These are phyloP conservation scores for Squalus acanthias DNA, from an alignment of 2,797 vertebrate species.

Conservation along the genomic window DNA sequence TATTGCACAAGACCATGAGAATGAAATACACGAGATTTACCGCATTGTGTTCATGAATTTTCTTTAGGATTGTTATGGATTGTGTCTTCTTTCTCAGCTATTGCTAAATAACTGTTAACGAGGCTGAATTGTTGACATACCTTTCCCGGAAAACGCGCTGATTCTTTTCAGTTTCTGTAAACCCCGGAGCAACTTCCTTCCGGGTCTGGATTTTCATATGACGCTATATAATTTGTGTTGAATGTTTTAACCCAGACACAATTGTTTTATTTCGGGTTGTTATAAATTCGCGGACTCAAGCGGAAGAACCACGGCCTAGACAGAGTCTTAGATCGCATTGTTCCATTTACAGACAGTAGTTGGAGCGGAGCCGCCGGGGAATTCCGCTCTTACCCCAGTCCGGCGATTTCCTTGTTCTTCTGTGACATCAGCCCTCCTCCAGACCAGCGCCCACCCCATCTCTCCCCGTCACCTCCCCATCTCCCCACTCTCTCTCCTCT, in stretches of 20 bases:
- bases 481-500: background rate
- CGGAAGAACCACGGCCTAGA: background rate
- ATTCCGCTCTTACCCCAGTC: background rate
- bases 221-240: background rate
- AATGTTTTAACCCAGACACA: background rate
- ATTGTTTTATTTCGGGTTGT: background rate
- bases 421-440: background rate
- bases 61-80: background rate
- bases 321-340: too few species aligned
- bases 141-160: background rate
- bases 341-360: background rate
- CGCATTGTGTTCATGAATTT: background rate
- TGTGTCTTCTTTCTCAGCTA: background rate
- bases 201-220: background rate
- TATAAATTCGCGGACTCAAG: background rate
- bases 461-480: background rate
- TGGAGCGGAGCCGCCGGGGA: background rate
- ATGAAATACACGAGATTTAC: background rate
- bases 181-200: background rate
- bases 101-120: background rate
- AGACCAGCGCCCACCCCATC: too few species aligned
- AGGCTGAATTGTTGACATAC: background rate
- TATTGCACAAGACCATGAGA: background rate
- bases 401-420: background rate
- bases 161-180: background rate